phyloP scores from a whole-genome alignment of 2,888 invertebrate species.

The Melitaea athalia region DNA sequence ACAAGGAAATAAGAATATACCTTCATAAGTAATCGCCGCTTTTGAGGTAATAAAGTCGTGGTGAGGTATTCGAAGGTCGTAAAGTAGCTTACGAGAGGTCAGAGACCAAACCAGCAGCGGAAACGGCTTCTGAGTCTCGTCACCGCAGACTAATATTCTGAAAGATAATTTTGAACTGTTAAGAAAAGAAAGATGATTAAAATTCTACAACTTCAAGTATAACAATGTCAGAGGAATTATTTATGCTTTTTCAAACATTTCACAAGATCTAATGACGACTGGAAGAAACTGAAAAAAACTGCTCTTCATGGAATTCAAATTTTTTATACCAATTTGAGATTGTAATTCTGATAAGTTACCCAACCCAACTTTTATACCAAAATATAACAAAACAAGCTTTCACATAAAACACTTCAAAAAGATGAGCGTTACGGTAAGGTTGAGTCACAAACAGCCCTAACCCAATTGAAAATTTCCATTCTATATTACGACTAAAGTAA shows the following conservation, averaged over 20 bases:
- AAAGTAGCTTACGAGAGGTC: slow-evolving; percentile 90
- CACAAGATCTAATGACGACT: no score
- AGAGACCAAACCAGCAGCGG: slow-evolving; percentile 95
- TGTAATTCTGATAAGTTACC: no score
- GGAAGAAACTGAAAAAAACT: no score
- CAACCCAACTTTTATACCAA: no score
- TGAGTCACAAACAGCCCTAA: no score
- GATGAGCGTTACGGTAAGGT: no score
- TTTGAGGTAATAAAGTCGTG: slow-evolving; percentile 93
- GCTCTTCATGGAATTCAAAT: no score
- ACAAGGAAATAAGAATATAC: slow-evolving; percentile 53
- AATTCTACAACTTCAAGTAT: neutral
- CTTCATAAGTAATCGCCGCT: slow-evolving; percentile 93
- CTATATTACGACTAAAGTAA: neutral
- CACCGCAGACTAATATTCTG: slow-evolving; percentile 93
- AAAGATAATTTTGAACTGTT: neutral
- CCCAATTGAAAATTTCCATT: neutral
- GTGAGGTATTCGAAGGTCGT: slow-evolving; percentile 93
- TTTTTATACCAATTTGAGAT: no score
- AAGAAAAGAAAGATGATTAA: neutral
- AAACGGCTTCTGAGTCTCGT: slow-evolving; percentile 96
- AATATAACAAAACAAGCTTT: no score
- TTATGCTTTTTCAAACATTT: no score
- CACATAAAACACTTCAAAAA: no score
- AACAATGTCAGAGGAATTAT: neutral